Evolutionary conservation across 1,140 invertebrate species (phyloP).

Genomic region (Eurosta solidaginis): DNA sequence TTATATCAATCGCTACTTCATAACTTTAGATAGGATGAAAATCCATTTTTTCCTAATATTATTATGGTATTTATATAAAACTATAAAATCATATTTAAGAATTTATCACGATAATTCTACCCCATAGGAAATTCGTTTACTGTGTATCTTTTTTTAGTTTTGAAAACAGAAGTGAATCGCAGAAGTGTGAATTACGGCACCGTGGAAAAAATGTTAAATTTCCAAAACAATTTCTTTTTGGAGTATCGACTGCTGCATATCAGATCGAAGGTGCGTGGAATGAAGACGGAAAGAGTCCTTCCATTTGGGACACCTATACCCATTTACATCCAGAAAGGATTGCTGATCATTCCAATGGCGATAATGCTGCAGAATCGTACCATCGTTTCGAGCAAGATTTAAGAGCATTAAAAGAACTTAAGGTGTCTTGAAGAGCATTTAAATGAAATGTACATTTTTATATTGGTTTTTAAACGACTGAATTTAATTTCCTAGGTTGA

Average conservation of each 20-base stretch:
- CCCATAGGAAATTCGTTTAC: too few species aligned
- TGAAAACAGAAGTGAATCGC: not conserved
- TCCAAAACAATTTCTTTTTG: conserved; percentile 65
- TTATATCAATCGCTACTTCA: too few species aligned
- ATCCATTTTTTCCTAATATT: too few species aligned
- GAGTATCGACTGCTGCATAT: conserved; percentile 65
- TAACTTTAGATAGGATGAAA: too few species aligned
- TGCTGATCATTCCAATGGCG: conserved; percentile 58
- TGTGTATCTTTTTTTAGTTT: not conserved
- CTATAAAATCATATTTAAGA: too few species aligned
- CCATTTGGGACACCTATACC: conserved; percentile 65
- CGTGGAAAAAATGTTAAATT: conserved; percentile 50
- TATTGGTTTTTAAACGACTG: not conserved
- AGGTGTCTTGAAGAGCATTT: not conserved
- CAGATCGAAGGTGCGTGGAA: conserved; percentile 71
- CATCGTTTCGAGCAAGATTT: conserved; percentile 63
- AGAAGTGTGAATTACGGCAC: conserved; percentile 19
- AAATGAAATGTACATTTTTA: not conserved
- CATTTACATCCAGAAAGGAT: conserved; percentile 62
- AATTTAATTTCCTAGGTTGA: conserved; percentile 33
- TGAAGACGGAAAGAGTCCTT: conserved; percentile 64
- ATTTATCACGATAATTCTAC: too few species aligned
- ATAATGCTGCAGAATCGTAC: conserved; percentile 64
- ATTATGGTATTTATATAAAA: too few species aligned
- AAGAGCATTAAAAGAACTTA: conserved; percentile 58